Percentiles rank a stretch among this genome's conserved stretches.
These are phyloP conservation scores for Hirudinaria manillensis DNA, from an alignment of 2,888 invertebrate species.

Conservation along the genomic window DNA sequence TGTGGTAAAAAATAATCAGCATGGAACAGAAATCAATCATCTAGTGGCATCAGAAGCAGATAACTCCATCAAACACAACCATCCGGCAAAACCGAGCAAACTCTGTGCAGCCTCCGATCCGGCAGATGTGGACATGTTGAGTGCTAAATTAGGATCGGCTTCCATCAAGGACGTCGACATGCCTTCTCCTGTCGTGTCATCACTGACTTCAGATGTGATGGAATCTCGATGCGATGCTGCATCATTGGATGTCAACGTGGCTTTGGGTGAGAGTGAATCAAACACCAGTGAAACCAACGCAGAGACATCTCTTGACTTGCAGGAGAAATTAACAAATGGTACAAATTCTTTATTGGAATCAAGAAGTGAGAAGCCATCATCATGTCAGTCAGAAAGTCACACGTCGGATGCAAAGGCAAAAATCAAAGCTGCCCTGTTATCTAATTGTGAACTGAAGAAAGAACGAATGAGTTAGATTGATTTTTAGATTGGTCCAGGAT, in stretches of 20 bases:
- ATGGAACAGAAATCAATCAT: neutral
- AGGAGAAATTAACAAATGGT: neutral
- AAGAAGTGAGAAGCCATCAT: neutral
- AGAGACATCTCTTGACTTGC: neutral
- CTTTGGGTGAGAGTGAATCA: no score
- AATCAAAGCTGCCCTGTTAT: slow-evolving; percentile 47
- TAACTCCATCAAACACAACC: neutral
- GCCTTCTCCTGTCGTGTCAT: neutral
- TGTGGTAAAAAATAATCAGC: neutral
- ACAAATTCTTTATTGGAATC: neutral
- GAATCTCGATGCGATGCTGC: neutral
- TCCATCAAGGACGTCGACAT: neutral
- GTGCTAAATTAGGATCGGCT: slow-evolving; percentile 43
- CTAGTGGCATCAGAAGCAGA: no score
- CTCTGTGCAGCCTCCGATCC: neutral
- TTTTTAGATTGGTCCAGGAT: neutral
- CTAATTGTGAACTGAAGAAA: slow-evolving; percentile 34
- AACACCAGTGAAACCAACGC: neutral
- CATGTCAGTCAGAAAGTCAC: slow-evolving; percentile 29
- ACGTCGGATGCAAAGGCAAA: slow-evolving; percentile 44
- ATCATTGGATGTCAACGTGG: neutral
- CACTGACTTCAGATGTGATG: neutral
- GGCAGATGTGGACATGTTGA: slow-evolving; percentile 49
- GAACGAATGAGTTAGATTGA: slow-evolving; percentile 19
- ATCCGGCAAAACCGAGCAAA: neutral